Evolutionary conservation across 2,888 invertebrate genomes (phyloP), one percentile per base, ranked within the genome.

Genomic region (Tenthredo livida): DNA sequence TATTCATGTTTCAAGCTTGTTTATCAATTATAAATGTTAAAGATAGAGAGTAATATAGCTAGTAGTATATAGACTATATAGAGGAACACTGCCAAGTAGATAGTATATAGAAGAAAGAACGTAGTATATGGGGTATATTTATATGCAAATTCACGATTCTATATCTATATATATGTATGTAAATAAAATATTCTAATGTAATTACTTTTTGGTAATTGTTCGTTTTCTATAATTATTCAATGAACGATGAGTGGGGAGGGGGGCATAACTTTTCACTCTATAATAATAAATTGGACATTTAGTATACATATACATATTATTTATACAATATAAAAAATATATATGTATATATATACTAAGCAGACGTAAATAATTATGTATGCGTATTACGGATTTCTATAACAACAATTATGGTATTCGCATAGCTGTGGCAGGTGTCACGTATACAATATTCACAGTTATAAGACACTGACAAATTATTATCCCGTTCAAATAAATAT

Each of bases 381-480:
- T n/a, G n/a, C n/a, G 21, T 61, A 61, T 61, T 25, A 7, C 3
- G 61, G 25, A 25, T 12, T 25, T 61, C 25, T 61, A 21, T 61
- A 61, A 61, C 61, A 61, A 25, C 61, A 25, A 61, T 61, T 9
- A 61, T 61, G 61, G 61, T 12, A 61, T 61, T 25, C 25, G 25
- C 61, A 61, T 61, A 61, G 61, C 25, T 25, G 25, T 61, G 21
- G 25, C 29, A 29, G 9, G 61, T n/a, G 25, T 61, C 21, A 25
- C 21, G 25, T 61, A 61, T 61, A 25, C 9, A 25, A 70, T 70
- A 37, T 33, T 33, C 17, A 70, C 25, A 70, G 25, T 70, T 37
- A 33, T 37, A 33, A 37, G 70, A 70, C 70, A 70, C 33, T 37
- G 70, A 70, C 70, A 70, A 70, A 70, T 70, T 37, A 70, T 70